These are phyloP conservation scores for Carassius auratus DNA, from an alignment of 2,113 vertebrate species.

Conservation along the genomic window DNA sequence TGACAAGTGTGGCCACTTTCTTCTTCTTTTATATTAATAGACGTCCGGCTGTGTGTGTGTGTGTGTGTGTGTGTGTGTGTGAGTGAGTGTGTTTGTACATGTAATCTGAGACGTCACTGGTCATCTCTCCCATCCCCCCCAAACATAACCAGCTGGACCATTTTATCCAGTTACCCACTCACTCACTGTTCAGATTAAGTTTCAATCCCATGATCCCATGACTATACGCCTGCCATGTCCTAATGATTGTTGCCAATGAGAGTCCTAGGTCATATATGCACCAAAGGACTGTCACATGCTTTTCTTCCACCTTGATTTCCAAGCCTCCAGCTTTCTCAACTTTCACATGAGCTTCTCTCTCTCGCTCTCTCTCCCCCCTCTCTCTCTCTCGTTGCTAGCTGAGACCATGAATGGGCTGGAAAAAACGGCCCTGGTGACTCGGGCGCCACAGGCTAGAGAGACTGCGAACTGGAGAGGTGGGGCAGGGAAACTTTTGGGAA, in stretches of 20 bases:
- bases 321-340: conserved; percentile 61
- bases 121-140: neutral
- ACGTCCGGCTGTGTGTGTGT: neutral
- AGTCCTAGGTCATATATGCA: conserved; percentile 51
- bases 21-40: neutral
- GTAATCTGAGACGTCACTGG: neutral
- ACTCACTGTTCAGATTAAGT: conserved; percentile 68
- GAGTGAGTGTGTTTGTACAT: neutral
- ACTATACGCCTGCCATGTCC: conserved; percentile 51
- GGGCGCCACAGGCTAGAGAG: conserved; percentile 35
- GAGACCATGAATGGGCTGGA: conserved; percentile 82
- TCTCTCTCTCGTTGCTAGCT: conserved; percentile 64
- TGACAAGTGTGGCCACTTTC: neutral
- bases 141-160: conserved; percentile 30
- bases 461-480: conserved; percentile 27
- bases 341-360: conserved; percentile 61
- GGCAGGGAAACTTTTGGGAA: neutral
- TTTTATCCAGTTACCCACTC: conserved; percentile 54
- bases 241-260: conserved; percentile 60
- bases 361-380: neutral
- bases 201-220: conserved; percentile 76
- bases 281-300: conserved; percentile 56
- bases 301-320: conserved; percentile 55
- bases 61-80: no score
- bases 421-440: conserved; percentile 59